Percentiles rank a stretch among this genome's conserved stretches.
Evolutionary conservation across 2,888 invertebrate species (phyloP).

Genomic region (Steinernema hermaphroditum): DNA sequence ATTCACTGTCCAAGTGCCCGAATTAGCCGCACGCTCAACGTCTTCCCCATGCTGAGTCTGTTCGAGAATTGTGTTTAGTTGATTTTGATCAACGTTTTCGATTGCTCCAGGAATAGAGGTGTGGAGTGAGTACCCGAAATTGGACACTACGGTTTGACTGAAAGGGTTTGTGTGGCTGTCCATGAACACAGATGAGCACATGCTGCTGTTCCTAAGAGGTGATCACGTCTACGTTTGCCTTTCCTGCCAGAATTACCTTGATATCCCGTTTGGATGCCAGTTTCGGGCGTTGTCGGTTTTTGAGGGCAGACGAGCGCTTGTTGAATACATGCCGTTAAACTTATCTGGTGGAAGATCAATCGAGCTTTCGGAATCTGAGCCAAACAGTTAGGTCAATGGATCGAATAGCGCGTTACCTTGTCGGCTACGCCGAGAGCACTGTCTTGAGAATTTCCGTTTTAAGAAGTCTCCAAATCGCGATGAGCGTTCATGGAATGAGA

Average conservation of each 20-base stretch:
- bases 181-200: slow-evolving; percentile 14
- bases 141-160: neutral
- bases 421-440: neutral
- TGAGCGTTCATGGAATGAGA: neutral
- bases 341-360: neutral
- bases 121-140: neutral
- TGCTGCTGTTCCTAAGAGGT: slow-evolving; percentile 3
- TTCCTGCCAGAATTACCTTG: neutral
- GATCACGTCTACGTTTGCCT: neutral
- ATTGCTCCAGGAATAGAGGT: slow-evolving; percentile 5
- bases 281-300: neutral
- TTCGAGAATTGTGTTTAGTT: neutral
- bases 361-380: slow-evolving; percentile 1
- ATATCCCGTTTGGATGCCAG: neutral
- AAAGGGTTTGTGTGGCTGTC: neutral
- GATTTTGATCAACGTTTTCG: neutral
- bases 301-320: neutral
- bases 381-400: too few species aligned
- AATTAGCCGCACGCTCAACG: neutral
- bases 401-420: too few species aligned
- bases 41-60: neutral
- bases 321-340: slow-evolving; percentile 9
- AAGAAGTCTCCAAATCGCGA: neutral
- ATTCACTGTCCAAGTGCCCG: slow-evolving; percentile 40
- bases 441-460: slow-evolving; percentile 1